These are phyloP conservation scores for Halocynthia aurantium DNA, from an alignment of 23 tunicate genomes.

Conservation along the genomic window DNA sequence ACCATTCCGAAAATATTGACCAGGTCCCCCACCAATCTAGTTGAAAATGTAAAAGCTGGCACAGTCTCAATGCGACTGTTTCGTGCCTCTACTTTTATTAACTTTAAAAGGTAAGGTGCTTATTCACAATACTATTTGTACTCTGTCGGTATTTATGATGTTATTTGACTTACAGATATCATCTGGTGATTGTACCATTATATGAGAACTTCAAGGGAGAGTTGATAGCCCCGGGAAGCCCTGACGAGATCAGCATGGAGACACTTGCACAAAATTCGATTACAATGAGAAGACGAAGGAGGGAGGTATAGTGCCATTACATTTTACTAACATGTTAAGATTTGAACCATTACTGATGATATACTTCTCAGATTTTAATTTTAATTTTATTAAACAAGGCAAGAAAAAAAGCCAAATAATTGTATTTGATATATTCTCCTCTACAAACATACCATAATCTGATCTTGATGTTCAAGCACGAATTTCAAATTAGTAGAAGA, in stretches of 20 bases:
- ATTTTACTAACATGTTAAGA: neutral
- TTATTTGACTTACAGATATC: constrained; percentile 41
- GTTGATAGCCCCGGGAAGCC: neutral
- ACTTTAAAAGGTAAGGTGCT: too few species aligned
- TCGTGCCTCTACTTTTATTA: too few species aligned
- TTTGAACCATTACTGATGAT: neutral
- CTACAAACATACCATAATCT: too few species aligned
- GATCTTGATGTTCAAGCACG: neutral
- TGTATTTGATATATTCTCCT: too few species aligned
- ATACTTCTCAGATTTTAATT: neutral
- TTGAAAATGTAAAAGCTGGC: too few species aligned
- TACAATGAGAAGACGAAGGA: constrained; percentile 41
- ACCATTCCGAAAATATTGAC: too few species aligned
- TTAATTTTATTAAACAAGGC: too few species aligned
- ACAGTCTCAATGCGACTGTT: too few species aligned
- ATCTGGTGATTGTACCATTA: constrained; percentile 66
- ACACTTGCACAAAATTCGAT: constrained; percentile 31
- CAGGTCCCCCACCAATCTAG: too few species aligned
- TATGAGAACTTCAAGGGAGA: neutral
- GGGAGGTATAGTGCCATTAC: constrained; percentile 14
- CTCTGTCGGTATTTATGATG: too few species aligned
- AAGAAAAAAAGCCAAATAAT: too few species aligned
- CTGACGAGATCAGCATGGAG: constrained; percentile 43
- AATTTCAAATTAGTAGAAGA: neutral
- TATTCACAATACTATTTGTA: too few species aligned